Evolutionary conservation across 2,113 vertebrate genomes (phyloP).

Genomic region (Motacilla tschutschensis): DNA sequence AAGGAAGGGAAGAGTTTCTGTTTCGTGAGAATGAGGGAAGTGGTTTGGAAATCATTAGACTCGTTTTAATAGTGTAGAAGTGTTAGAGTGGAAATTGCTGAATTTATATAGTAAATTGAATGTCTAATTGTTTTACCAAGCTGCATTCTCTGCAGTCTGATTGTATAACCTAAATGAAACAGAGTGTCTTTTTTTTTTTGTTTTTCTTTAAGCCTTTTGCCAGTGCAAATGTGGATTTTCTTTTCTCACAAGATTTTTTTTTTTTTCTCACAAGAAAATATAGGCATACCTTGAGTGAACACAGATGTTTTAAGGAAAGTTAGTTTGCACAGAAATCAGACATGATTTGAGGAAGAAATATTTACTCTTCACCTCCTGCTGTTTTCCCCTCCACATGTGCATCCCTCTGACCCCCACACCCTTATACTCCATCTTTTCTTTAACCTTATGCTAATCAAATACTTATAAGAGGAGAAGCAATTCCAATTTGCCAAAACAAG

Average conservation of each 20-base stretch:
- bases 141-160: background rate
- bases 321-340: slow-evolving; percentile 21
- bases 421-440: background rate
- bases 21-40: background rate
- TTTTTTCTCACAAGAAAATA: slow-evolving; percentile 39
- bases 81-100: slow-evolving; percentile 8
- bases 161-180: slow-evolving; percentile 15
- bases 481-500: background rate
- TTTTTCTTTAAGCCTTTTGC: background rate
- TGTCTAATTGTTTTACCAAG: slow-evolving; percentile 14
- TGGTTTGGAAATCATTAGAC: slow-evolving; percentile 13
- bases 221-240: slow-evolving; percentile 12
- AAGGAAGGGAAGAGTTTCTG: background rate
- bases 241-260: slow-evolving; percentile 27
- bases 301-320: slow-evolving; percentile 54
- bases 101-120: slow-evolving; percentile 23
- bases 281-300: slow-evolving; percentile 49
- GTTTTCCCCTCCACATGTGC: slow-evolving; percentile 7
- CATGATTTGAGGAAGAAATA: slow-evolving; percentile 44
- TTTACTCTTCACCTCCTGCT: slow-evolving; percentile 29
- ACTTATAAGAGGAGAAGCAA: background rate
- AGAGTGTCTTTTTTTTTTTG: background rate
- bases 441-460: slow-evolving; percentile 5
- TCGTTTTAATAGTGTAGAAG: background rate
- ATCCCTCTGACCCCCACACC: background rate